Percentiles rank a stretch among this genome's conserved stretches.
Conservation (phyloP, 1,140 invertebrate genomes). For the Trissolcus basalis region DNA sequence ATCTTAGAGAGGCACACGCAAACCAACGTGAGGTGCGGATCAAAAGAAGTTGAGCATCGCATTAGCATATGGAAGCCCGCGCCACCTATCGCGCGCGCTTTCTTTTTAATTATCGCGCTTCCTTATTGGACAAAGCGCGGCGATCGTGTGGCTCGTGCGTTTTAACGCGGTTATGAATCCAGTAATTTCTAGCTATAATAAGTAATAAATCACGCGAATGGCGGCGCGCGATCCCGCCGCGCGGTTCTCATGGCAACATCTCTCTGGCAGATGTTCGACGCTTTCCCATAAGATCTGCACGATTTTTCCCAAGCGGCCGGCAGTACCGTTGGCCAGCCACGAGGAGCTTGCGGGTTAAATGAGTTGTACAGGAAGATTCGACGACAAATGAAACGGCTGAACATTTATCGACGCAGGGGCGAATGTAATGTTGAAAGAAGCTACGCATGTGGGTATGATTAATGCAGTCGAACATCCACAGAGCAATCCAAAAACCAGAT, state of each 20-base stretch:
- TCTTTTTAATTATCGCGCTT: conserved; percentile 60
- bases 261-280: conserved; percentile 44
- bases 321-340: conserved; percentile 34
- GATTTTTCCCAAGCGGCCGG: conserved; percentile 51
- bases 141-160: conserved; percentile 19
- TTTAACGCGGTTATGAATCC: conserved; percentile 58
- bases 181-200: conserved; percentile 59
- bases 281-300: conserved; percentile 56
- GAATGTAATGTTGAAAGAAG: no score
- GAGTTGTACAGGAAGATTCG: conserved; percentile 49
- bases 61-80: conserved; percentile 33
- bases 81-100: conserved; percentile 43
- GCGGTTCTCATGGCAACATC: conserved; percentile 34
- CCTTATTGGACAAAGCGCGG: conserved; percentile 42
- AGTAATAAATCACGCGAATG: conserved; percentile 56
- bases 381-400: conserved; percentile 33
- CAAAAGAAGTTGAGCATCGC: conserved; percentile 15
- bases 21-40: conserved; percentile 18
- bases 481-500: conserved; percentile 21
- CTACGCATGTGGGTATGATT: conserved; percentile 26
- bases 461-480: conserved; percentile 29
- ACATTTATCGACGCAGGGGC: conserved; percentile 50
- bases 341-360: conserved; percentile 37
- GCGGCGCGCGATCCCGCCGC: conserved; percentile 27
- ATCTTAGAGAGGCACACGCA: conserved; percentile 25